Conservation (phyloP, 2,888 invertebrate species). For the Harpagoxenus sublaevis region DNA sequence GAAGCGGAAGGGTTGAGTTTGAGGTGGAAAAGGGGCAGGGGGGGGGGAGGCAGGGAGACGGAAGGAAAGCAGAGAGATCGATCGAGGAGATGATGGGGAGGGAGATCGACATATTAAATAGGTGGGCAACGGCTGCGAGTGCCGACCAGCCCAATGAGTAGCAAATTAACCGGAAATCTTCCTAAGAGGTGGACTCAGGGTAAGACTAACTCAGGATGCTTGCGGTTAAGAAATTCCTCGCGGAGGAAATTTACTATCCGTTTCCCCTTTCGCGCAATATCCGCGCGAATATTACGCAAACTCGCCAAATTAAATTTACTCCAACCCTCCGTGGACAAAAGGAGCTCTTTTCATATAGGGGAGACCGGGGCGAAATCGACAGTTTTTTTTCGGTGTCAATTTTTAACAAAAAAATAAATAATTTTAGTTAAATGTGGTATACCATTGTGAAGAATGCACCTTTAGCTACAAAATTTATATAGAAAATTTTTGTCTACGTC, state of each 20-base stretch:
- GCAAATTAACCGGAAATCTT: slow-evolving; percentile 45
- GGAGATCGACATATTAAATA: slow-evolving; percentile 42
- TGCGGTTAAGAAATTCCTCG: slow-evolving; percentile 30
- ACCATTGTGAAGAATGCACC: too few relatives aligned
- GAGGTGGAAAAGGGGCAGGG: neutral
- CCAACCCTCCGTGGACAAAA: neutral
- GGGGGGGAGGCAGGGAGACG: neutral
- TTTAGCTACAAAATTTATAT: too few relatives aligned
- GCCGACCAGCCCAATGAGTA: slow-evolving; percentile 23
- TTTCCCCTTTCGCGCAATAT: slow-evolving; percentile 9
- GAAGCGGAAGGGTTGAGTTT: neutral
- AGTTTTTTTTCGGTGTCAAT: too few relatives aligned
- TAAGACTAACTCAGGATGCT: slow-evolving; percentile 5
- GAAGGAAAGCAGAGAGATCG: neutral
- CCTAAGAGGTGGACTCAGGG: neutral
- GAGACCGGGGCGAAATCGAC: too few relatives aligned
- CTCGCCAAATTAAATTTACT: neutral
- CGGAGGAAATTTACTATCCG: slow-evolving; percentile 10
- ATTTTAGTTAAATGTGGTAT: too few relatives aligned
- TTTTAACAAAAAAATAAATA: too few relatives aligned
- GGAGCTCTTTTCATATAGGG: too few relatives aligned
- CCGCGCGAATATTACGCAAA: neutral
- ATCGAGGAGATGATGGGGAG: slow-evolving; percentile 34
- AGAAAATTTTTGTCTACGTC: too few relatives aligned
- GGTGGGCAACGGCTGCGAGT: slow-evolving; percentile 13